Evolutionary conservation across 2,888 invertebrate species (phyloP), one percentile per base, ranked within the genome.

Genomic region (Rotaria magnacalcarata): DNA sequence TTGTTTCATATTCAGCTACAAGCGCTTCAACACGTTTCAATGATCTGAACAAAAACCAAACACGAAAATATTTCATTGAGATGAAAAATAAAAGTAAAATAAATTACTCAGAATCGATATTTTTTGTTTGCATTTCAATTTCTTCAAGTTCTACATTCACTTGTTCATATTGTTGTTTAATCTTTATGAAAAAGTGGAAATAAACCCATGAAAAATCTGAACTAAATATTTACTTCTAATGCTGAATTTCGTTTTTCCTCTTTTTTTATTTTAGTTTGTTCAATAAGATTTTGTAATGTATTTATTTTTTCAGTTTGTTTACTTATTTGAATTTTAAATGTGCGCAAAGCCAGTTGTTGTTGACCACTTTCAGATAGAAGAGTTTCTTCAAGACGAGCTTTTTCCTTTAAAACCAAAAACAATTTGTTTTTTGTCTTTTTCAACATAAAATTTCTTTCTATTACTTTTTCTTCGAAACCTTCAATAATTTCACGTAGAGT

Each of bases 1-100:
- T 90, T 88, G 93, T 93, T 89, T 95, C 95, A 89, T 94, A 94
- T 89, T 94, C 92, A 52, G 93, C 92, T 16, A 95, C 93, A 88
- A 95, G 90, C 60, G 93, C 88, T 52, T 90, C 89, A 85, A 92
- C 88, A 56, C 89, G 89, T 84, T 90, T 88, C 67, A 92, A 87
- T 80, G 91, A 89, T 52, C 80, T 47, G 19, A 67, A 67, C 0
- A 4, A 19, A 16, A 67, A 34, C 11, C 1, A 19, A 54, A 54
- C 2, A 54, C 0, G 10, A 21, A 54, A 54, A 54, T 21, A 54
- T 54, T 54, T 52, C 14, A 14, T 16, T 52, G 3, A 52, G 16
- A 52, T 14, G 16, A 14, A 52, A 0, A 52, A 21, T 54, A 6
- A 54, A 21, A 8, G 6, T n/a, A n/a, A 56, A 19, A 34, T 19